Conservation (phyloP, 2,113 vertebrate genomes). For the Psilopsiagon aurifrons region DNA sequence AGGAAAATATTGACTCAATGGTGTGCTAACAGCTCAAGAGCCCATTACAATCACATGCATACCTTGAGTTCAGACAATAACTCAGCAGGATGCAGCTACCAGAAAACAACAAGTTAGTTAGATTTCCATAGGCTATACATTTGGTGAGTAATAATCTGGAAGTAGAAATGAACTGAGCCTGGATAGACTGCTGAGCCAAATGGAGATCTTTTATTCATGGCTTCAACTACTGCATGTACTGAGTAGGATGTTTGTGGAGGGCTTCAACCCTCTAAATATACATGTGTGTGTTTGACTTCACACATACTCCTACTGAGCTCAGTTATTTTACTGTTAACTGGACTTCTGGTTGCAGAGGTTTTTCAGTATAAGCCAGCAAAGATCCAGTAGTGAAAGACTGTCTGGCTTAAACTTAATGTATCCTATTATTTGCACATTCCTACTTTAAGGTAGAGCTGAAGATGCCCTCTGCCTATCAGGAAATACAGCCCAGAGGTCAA, state of each 20-base stretch:
- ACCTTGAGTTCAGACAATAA: slow-evolving; percentile 31
- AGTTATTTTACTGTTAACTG: not conserved
- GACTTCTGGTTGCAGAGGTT: not conserved
- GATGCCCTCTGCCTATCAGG: not conserved
- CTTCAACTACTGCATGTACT: not conserved
- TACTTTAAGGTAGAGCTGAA: not conserved
- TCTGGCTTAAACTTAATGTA: not conserved
- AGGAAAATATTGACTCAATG: slow-evolving; percentile 7
- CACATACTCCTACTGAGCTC: not conserved
- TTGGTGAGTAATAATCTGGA: slow-evolving; percentile 46
- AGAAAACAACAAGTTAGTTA: slow-evolving; percentile 58
- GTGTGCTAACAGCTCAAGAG: slow-evolving; percentile 40
- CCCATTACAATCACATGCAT: slow-evolving; percentile 52
- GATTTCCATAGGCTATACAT: slow-evolving; percentile 43
- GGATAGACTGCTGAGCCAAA: slow-evolving; percentile 23
- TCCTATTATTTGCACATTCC: not conserved
- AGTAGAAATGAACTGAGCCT: slow-evolving; percentile 41
- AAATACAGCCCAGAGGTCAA: slow-evolving; percentile 18
- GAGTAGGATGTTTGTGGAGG: not conserved
- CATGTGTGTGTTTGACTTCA: not conserved
- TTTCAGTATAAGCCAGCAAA: not conserved
- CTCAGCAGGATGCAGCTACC: slow-evolving; percentile 19
- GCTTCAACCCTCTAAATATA: not conserved
- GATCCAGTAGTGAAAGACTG: not conserved
- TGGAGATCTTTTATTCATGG: slow-evolving; percentile 51